These are phyloP conservation scores for Talpa occidentalis DNA, from an alignment of 2,113 vertebrate genomes.

Conservation along the genomic window DNA sequence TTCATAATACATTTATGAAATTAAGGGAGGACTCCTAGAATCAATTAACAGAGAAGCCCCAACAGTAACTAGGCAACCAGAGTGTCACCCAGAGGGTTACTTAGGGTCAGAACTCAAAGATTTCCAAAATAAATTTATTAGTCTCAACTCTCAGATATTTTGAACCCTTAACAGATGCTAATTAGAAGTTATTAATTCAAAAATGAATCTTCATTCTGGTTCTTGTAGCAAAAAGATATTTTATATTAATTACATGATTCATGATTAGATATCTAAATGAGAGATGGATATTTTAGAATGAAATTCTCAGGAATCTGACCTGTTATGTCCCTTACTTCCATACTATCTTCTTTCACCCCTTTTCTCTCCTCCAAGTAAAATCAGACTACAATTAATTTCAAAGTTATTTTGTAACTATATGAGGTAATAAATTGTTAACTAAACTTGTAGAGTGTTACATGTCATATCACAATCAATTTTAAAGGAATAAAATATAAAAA, in stretches of 20 bases:
- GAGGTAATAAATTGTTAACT: too few species aligned
- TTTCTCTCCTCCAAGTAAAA: background rate
- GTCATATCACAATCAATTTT: background rate
- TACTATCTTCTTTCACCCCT: too few species aligned
- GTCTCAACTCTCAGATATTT: background rate
- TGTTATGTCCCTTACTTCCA: background rate
- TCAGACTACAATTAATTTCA: background rate
- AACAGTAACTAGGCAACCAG: background rate
- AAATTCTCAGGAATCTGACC: background rate
- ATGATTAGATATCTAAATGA: too few species aligned
- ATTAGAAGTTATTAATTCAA: background rate
- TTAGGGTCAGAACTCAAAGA: background rate
- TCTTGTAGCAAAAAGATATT: background rate
- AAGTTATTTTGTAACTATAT: background rate
- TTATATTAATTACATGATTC: background rate
- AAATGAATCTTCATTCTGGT: background rate
- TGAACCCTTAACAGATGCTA: background rate
- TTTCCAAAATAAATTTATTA: background rate
- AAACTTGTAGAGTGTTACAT: too few species aligned
- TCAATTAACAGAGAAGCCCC: background rate
- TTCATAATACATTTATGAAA: background rate
- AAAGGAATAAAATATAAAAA: background rate
- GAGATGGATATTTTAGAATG: background rate
- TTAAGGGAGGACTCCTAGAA: background rate
- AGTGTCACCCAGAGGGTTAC: background rate